Evolutionary conservation across 2,888 invertebrate species (phyloP).

Genomic region (Idaea aversata): DNA sequence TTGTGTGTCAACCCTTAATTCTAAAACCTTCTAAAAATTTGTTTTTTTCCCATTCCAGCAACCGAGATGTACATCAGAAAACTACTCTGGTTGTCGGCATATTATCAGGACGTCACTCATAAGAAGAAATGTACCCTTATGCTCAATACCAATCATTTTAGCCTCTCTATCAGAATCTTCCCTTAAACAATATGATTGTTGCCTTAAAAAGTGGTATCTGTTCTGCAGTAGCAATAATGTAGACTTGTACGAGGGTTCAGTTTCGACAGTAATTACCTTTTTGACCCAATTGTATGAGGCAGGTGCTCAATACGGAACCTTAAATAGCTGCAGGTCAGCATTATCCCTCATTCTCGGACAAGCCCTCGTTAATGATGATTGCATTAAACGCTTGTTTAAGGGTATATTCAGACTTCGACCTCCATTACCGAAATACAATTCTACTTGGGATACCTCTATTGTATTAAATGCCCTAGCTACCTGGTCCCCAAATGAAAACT

Average conservation of each 20-base stretch:
- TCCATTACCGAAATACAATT: slow-evolving; percentile 15
- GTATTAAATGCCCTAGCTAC: slow-evolving; percentile 9
- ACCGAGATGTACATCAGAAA: slow-evolving; percentile 8
- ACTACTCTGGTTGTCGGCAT: slow-evolving; percentile 25
- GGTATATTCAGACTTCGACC: slow-evolving; percentile 15
- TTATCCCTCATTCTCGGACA: background rate
- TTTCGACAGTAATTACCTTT: slow-evolving; percentile 9
- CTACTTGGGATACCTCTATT: slow-evolving; percentile 13
- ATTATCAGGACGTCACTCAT: slow-evolving; percentile 19
- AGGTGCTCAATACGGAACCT: slow-evolving; percentile 14
- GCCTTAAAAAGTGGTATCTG: slow-evolving; percentile 14
- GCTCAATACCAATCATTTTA: slow-evolving; percentile 18
- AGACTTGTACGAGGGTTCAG: slow-evolving; percentile 9
- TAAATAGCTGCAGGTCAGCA: slow-evolving; percentile 10
- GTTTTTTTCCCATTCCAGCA: background rate
- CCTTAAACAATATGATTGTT: slow-evolving; percentile 18
- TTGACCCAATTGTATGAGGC: slow-evolving; percentile 10
- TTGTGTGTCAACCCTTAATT: slow-evolving; percentile 10
- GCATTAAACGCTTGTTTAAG: slow-evolving; percentile 11
- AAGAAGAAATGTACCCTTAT: slow-evolving; percentile 7
- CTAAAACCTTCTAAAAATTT: background rate
- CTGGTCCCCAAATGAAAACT: background rate
- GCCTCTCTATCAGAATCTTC: slow-evolving; percentile 20
- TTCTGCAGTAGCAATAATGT: slow-evolving; percentile 13
- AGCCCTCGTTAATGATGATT: background rate